Evolutionary conservation across 1,140 invertebrate genomes (phyloP).

Genomic region (Aphis gossypii): DNA sequence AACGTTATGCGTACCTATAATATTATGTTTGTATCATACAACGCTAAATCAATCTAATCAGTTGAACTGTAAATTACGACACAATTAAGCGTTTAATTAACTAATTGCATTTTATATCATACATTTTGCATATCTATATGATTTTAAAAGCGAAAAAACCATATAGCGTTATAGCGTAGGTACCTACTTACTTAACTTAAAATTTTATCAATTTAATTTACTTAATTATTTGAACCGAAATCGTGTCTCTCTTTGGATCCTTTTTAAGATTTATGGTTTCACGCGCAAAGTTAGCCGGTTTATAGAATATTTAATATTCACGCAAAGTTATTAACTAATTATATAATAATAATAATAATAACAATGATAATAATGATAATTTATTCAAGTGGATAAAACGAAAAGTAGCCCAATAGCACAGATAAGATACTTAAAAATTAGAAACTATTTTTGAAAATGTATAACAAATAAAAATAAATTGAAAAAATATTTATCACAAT

Average conservation of each 20-base stretch:
- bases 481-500: too few relatives aligned
- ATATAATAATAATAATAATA: too few relatives aligned
- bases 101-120: neutral
- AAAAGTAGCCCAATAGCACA: too few relatives aligned
- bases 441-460: too few relatives aligned
- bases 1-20: neutral
- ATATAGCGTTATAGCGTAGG: neutral
- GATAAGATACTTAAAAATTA: too few relatives aligned
- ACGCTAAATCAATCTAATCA: neutral
- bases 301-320: neutral
- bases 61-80: neutral
- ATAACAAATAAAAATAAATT: too few relatives aligned
- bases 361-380: too few relatives aligned
- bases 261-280: neutral
- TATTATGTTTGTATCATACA: neutral
- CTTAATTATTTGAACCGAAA: neutral
- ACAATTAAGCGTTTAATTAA: neutral
- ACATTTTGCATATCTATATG: neutral
- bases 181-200: neutral
- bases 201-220: neutral
- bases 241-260: neutral
- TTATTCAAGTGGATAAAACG: too few relatives aligned
- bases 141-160: neutral
- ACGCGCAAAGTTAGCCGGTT: neutral
- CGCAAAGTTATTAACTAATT: neutral